phyloP scores from a whole-genome alignment of 2,113 vertebrate genomes.

The Cettia cetti region DNA sequence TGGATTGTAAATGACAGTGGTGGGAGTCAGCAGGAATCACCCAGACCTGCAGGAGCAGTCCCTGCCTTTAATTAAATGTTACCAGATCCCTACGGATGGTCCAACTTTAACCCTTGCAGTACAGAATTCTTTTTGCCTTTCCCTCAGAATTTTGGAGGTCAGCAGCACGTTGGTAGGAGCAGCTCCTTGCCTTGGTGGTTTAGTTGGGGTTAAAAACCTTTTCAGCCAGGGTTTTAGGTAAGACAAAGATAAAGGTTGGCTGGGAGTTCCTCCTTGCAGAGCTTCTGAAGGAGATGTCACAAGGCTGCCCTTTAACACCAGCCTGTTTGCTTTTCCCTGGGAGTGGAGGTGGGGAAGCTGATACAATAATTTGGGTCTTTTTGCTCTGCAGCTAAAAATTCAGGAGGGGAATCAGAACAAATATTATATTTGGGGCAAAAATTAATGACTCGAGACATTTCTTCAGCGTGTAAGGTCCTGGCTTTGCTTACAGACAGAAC shows the following conservation, averaged over 20 bases:
- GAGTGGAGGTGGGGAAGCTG: background rate
- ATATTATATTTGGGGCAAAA: background rate
- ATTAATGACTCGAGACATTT: fast-evolving
- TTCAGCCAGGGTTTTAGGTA: background rate
- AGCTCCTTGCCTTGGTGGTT: background rate
- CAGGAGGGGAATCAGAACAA: background rate
- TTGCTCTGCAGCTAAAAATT: background rate
- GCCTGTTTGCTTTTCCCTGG: background rate
- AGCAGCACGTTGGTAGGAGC: background rate
- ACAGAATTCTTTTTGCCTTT: background rate
- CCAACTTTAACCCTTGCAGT: background rate
- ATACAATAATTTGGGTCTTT: background rate
- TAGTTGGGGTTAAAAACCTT: background rate
- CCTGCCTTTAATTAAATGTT: background rate
- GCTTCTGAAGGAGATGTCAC: background rate
- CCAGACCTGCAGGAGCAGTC: background rate
- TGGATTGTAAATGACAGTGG: background rate
- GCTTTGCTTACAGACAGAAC: background rate
- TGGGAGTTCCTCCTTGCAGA: background rate
- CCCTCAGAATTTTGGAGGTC: background rate
- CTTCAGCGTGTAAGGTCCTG: background rate
- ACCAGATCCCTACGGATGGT: background rate
- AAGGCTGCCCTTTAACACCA: background rate
- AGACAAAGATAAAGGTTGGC: background rate
- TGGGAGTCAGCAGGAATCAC: background rate